These are phyloP conservation scores for Ctenosaura bakeri DNA, from an alignment of 2,797 vertebrate species.

Conservation along the genomic window DNA sequence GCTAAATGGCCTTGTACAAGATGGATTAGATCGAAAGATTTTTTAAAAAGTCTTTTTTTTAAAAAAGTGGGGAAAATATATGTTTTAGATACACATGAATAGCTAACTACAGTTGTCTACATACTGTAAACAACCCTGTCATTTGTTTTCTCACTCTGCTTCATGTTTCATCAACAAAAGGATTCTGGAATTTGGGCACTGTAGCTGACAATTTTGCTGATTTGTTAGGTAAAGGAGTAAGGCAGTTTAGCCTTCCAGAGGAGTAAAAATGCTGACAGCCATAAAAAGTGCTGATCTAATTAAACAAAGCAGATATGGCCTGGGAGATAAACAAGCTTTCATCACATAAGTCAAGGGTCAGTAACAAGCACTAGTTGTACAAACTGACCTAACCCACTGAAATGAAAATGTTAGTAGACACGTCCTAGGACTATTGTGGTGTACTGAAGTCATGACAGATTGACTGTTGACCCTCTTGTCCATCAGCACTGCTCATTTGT, in stretches of 20 bases:
- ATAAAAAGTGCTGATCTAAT: constrained; percentile 50
- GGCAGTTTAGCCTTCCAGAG: not conserved
- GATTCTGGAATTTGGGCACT: constrained; percentile 50
- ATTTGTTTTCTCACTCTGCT: constrained; percentile 48
- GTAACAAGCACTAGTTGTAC: not conserved
- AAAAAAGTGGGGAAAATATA: not conserved
- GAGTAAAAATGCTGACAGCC: constrained; percentile 56
- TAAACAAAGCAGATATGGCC: constrained; percentile 53
- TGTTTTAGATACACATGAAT: not conserved
- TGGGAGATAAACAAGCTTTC: not conserved
- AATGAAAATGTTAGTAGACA: not conserved
- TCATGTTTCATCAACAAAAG: not conserved
- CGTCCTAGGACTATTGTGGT: not conserved
- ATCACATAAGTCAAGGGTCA: accelerated
- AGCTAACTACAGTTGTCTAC: not conserved
- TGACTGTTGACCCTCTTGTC: not conserved
- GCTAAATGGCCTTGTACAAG: not conserved
- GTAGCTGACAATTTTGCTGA: constrained; percentile 53
- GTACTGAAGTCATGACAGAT: not conserved
- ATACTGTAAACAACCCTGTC: constrained; percentile 8
- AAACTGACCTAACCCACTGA: not conserved
- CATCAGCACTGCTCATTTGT: not conserved
- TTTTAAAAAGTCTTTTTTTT: not conserved
- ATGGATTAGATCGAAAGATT: not conserved
- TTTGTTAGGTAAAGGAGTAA: constrained; percentile 41